Conservation (phyloP, 2,888 invertebrate genomes). For the Lomographa bimaculata region DNA sequence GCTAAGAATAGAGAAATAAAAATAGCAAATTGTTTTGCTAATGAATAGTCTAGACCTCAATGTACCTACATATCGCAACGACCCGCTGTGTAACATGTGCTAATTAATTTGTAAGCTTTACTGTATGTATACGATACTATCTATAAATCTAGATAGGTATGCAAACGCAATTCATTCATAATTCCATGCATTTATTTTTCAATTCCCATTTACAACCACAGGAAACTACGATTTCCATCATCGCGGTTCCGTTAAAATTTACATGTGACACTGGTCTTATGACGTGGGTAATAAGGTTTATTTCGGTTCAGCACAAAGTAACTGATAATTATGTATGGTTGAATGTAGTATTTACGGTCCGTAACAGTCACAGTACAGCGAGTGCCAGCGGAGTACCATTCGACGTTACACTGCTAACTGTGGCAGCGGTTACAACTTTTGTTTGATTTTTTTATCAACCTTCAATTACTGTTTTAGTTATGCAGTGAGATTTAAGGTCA, state of each 20-base stretch:
- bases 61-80: background rate
- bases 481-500: background rate
- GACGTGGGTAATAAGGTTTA: constrained; percentile 39
- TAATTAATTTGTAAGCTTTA: no score
- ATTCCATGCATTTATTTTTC: constrained; percentile 38
- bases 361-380: constrained; percentile 68
- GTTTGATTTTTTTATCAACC: constrained; percentile 67
- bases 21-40: no score
- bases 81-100: no score
- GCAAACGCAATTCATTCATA: constrained; percentile 46
- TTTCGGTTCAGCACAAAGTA: constrained; percentile 40
- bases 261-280: constrained; percentile 35
- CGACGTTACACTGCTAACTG: constrained; percentile 56
- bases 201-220: constrained; percentile 60
- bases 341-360: constrained; percentile 57
- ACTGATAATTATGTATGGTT: constrained; percentile 62
- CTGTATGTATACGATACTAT: no score
- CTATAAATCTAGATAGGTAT: constrained; percentile 16
- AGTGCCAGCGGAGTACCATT: constrained; percentile 48
- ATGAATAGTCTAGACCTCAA: no score
- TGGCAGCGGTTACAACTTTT: constrained; percentile 50
- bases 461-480: constrained; percentile 20
- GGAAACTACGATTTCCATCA: constrained; percentile 73
- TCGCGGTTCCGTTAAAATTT: constrained; percentile 46
- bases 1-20: no score